Evolutionary conservation across 2,888 invertebrate genomes (phyloP), one percentile per base, ranked within the genome.

Genomic region (Loripinus fragilis): DNA sequence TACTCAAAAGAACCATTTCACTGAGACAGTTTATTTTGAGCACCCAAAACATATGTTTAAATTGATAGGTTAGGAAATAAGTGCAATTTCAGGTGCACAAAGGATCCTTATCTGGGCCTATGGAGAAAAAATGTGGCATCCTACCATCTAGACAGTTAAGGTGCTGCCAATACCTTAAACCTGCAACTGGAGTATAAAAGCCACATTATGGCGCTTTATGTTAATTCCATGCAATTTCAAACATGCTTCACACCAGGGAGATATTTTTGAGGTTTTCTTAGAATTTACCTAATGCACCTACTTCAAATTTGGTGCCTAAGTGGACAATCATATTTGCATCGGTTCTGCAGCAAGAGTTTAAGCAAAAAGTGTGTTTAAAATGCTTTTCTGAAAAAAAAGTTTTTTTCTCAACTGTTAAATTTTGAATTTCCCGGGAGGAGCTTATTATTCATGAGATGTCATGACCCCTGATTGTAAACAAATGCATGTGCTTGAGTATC

Each of bases 81-180:
- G n/a, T n/a, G n/a, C n/a, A n/a, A n/a, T n/a, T n/a, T n/a, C n/a
- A n/a, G n/a, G n/a, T n/a, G n/a, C n/a, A n/a, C n/a, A n/a, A n/a
- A n/a, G n/a, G n/a, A n/a, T n/a, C n/a, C n/a, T n/a, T n/a, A n/a
- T n/a, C n/a, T n/a, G n/a, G n/a, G n/a, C n/a, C n/a, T n/a, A n/a
- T n/a, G n/a, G n/a, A n/a, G n/a, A n/a, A n/a, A n/a, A n/a, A n/a
- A n/a, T n/a, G n/a, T n/a, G n/a, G n/a, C n/a, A n/a, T n/a, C n/a
- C n/a, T n/a, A n/a, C n/a, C n/a, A n/a, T n/a, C n/a, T n/a, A n/a
- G n/a, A n/a, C n/a, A n/a, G n/a, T n/a, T n/a, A n/a, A n/a, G n/a
- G n/a, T n/a, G n/a, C n/a, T n/a, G n/a, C 25, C 88, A 90, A 67
- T 86, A 88, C 17, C 20, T 45, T 45, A 45, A 45, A 45, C 45